Percentiles rank a stretch among this genome's conserved stretches.
These are phyloP conservation scores for Apodemia zela DNA, from an alignment of 2,888 invertebrate species.

Conservation along the genomic window DNA sequence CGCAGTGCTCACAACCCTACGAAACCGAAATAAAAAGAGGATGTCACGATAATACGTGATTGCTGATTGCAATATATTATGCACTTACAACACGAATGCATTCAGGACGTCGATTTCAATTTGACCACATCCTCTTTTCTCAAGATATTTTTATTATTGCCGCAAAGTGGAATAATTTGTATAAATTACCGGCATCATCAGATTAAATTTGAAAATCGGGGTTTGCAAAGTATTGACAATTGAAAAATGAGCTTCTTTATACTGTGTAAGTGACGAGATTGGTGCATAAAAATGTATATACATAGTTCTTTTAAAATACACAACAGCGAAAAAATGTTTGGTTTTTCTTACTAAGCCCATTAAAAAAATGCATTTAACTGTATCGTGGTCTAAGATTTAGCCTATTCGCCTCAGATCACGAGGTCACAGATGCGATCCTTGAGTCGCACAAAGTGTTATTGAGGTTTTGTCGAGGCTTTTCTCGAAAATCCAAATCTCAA, in stretches of 20 bases:
- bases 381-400: no score
- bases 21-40: slow-evolving; percentile 52
- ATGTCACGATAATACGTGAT: slow-evolving; percentile 60
- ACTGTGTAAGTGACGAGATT: not conserved
- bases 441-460: no score
- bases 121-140: slow-evolving; percentile 75
- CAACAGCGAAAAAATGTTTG: no score
- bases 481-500: no score
- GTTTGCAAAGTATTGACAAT: slow-evolving; percentile 23
- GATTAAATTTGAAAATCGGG: slow-evolving; percentile 25
- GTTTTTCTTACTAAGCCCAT: no score
- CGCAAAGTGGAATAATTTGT: slow-evolving; percentile 43
- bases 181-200: slow-evolving; percentile 34
- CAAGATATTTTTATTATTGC: slow-evolving; percentile 58
- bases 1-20: slow-evolving; percentile 39
- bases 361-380: no score
- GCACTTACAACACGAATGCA: slow-evolving; percentile 63
- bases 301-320: no score
- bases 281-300: no score
- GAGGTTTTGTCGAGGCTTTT: no score
- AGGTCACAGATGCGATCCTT: no score
- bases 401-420: no score
- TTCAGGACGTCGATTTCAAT: slow-evolving; percentile 70
- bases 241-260: slow-evolving; percentile 17
- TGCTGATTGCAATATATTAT: slow-evolving; percentile 67